Evolutionary conservation across 2,113 vertebrate species (phyloP), one percentile per base, ranked within the genome.

Genomic region (Nesoenas mayeri): DNA sequence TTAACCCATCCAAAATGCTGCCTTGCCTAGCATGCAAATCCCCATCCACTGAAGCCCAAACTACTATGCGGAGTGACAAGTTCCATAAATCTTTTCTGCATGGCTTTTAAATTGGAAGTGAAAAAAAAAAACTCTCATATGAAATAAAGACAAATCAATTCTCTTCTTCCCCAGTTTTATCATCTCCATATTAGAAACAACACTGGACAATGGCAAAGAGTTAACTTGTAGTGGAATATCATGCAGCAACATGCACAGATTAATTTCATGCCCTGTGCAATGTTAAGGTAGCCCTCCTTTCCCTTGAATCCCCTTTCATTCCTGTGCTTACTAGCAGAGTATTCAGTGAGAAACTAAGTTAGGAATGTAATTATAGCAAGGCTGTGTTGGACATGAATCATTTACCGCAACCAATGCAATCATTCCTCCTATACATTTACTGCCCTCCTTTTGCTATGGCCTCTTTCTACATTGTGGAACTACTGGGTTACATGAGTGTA

Each of bases 401-500:
- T 84, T 93, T 60, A 48, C 65, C 28, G 48, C 69, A 93, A 74
- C 24, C 42, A 64, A 15, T 67, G 44, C 11, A 65, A 75, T 75
- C 69, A 92, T 65, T 96, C 93, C 29, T 77, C n/a, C 32, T 36
- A 0, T 64, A 36, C 60, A 88, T 92, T 86, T 61, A 26, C 10
- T 79, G 50, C 16, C 26, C 6, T 77, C 6, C n/a, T 54, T 66
- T 88, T 71, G 6, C 47, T 78, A 31, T 48, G 25, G 25, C 24
- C 29, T 80, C 18, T 73, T 70, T 22, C 64, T 86, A 28, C 21
- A 32, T 7, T 60, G 25, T 67, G 38, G 24, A 88, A 24, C 7
- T 14, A 26, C 24, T 18, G 31, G 9, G 36, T 64, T 40, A 36
- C 24, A 32, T 0, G 1, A 83, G n/a, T 1, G 0, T 62, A 47